Base-by-base conservation (phyloP, 1,140 invertebrate genomes). In the Yoshiicerus persimilis region DNA sequence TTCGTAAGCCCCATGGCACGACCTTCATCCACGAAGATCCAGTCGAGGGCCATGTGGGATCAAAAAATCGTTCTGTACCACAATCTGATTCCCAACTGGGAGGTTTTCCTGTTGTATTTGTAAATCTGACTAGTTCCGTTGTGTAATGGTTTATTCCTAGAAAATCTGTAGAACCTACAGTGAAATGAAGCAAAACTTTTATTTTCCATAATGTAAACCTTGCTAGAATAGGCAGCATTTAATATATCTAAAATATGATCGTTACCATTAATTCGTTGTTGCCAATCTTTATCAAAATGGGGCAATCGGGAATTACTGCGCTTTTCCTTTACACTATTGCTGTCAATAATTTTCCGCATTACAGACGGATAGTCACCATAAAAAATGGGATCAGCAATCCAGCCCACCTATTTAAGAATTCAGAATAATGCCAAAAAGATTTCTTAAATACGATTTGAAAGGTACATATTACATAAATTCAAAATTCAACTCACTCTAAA, bases 1-100 rank as follows among this genome's bases (percentile, higher is more conserved):
- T 94, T 34, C 95, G 93, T 86, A 96, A 93, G 10, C 95, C 96
- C 87, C 87, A 88, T 9, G 87, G 87, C 34, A 95, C 92, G 5
- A 92, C 91, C 64, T 90, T 87, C 23, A 88, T 62, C 84, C 85
- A 90, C 6, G 56, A 16, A 56, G 62, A 38, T 11, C 32, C 84
- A 5, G 84, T 70, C 2, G 38, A 20, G 56, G 75, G 84, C 87
- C 87, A 88, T 9, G 8, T 13, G 2, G 84, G 64, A 64, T 88
- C 87, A 39, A 27, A 56, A 13, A 39, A 86, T 20, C 62, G 30
- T 25, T 25, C 27, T 23, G 41, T 80, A 25, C 85, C 84, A 25
- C 38, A 20, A 30, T 88, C 87, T 2, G 64, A 70, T n/a, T 86
- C 84, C 32, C 32, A 38, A 2, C 64, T 84, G 5, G 84, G 84